Base-by-base conservation (phyloP, 2,888 invertebrate species). In the Pterobdella sp. region DNA sequence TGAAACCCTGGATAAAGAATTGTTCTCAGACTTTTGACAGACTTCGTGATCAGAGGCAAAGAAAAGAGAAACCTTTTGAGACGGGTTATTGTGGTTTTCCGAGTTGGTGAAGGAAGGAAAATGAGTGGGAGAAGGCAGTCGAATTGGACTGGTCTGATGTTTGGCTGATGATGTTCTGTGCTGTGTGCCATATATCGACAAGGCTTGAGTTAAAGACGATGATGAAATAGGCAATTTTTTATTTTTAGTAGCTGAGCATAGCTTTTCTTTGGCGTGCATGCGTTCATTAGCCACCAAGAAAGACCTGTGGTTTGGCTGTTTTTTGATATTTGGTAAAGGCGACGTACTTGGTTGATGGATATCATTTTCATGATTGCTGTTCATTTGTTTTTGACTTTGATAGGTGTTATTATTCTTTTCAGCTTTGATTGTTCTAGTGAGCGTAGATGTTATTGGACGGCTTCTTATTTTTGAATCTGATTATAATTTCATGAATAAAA, bases 231-330 rank as follows among this genome's bases (percentile, higher is more conserved):
- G 65, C 14, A 65, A 34, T 29, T 35, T 65, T 29, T 65, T 65
- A 22, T 32, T 34, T 29, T 18, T 65, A 2, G 65, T 32, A n/a
- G 65, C 65, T 22, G 65, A 29, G 31, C n/a, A 26, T 3, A 56
- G 60, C 60, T 56, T 56, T 26, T 56, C 60, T n/a, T 56, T 56
- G 60, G 60, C 60, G 10, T 4, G n/a, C 60, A 56, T n/a, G 18
- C 60, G 7, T 22, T 56, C 60, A 26, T 56, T 56, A 26, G 60
- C 60, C 4, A 56, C 3, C 7, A 56, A 26, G 10, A 56, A 14
- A 3, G 60, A 56, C 60, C n/a, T 56, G 60, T n/a, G 18, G 7
- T 4, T 22, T 4, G n/a, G 4, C 3, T 22, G 10, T 26, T 56
- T 56, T n/a, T n/a, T 56, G 7, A 3, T 22, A 4, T 4, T 3